Evolutionary conservation across 2,888 invertebrate species (phyloP), one percentile per base, ranked within the genome.

Genomic region (Spisula solida): DNA sequence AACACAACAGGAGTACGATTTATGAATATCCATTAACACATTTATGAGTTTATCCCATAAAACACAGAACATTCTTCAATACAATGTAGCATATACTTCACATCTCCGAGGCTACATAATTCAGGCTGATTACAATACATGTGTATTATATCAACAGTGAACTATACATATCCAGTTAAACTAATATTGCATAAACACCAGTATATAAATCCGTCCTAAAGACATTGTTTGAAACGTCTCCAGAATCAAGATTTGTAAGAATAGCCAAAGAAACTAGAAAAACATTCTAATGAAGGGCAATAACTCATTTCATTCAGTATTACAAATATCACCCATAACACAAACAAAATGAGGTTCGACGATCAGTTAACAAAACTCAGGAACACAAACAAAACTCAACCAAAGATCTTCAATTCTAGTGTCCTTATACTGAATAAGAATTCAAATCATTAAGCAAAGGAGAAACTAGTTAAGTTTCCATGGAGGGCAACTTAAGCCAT

Each of bases 1-100:
- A 85, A 85, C 51, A 83, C 85, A 85, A 85, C 85, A 85, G 34
- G 41, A 41, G 29, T 85, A 85, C 85, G 56, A 31, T 34, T 31
- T 12, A 75, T 75, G 75, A 34, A 25, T 66, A 66, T 66, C 60
- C 10, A n/a, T 18, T 66, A 66, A 66, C 60, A 66, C 20, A n/a
- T 56, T 56, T 25, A 66, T 66, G 60, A n/a, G 60, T 12, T 12
- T n/a, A 66, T 6, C 10, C 60, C 60, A 66, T 25, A 14, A 56
- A 56, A 56, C 55, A 25, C 25, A 8, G 12, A 66, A 66, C 60
- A n/a, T n/a, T n/a, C 25, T 12, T n/a, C 6, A 60, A n/a, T 25
- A 25, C 2, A 12, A 66, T 25, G 25, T 66, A 10, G 60, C 25
- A 25, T 66, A n/a, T 66, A n/a, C 60, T 66, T 25, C 25, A n/a